These are phyloP conservation scores for Alosa alosa DNA, from an alignment of 2,113 vertebrate species.

Conservation along the genomic window DNA sequence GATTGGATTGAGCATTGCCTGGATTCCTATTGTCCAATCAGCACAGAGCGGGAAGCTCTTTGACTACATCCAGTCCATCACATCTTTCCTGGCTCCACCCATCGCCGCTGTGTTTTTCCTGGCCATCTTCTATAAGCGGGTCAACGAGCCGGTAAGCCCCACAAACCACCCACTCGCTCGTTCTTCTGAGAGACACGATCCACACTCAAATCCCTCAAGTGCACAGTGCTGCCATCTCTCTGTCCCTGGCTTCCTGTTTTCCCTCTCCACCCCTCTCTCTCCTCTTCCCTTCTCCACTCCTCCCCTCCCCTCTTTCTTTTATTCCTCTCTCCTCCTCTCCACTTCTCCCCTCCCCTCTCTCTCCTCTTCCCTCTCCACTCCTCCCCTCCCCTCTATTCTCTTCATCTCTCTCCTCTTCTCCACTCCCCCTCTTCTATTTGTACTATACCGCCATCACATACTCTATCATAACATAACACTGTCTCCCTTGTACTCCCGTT, in stretches of 20 bases:
- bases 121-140: constrained; percentile 87
- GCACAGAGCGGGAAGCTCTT: constrained; percentile 92
- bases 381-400: neutral
- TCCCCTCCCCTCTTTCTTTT: neutral
- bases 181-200: neutral
- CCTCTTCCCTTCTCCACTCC: neutral
- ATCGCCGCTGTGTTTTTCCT: constrained; percentile 88
- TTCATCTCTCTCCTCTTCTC: neutral
- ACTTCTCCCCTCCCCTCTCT: neutral
- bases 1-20: constrained; percentile 90
- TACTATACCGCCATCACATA: too few relatives aligned
- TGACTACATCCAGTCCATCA: constrained; percentile 92
- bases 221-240: too few relatives aligned
- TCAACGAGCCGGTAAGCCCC: constrained; percentile 81
- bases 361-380: neutral
- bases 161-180: neutral
- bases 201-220: neutral
- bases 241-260: neutral
- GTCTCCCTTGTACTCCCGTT: too few relatives aligned
- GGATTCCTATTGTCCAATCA: constrained; percentile 91
- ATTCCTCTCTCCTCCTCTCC: neutral
- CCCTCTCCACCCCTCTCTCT: neutral
- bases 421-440: neutral
- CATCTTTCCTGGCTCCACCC: constrained; percentile 90
- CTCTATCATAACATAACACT: too few relatives aligned